Evolutionary conservation across 2,888 invertebrate species (phyloP).

Genomic region (Dicycla oo): DNA sequence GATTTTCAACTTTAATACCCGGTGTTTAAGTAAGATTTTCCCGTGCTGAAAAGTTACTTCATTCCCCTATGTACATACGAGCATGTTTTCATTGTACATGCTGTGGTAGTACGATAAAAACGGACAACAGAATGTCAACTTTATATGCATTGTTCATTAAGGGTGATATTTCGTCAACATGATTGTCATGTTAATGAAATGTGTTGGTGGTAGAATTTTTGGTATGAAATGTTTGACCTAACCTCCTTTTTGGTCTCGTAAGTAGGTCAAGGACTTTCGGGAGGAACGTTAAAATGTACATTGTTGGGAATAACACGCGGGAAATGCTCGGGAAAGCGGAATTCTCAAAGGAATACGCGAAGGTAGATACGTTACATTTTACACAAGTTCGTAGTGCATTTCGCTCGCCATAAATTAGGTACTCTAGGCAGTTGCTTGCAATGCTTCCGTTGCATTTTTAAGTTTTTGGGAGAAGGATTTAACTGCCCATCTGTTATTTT

Average conservation of each 20-base stretch:
- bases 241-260: conserved; percentile 12
- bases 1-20: conserved; percentile 26
- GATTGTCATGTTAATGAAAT: conserved; percentile 18
- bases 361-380: conserved; percentile 11
- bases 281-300: background rate
- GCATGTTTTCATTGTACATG: conserved; percentile 31
- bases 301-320: background rate
- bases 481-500: background rate
- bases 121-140: conserved; percentile 44
- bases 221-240: conserved; percentile 21
- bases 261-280: conserved; percentile 41
- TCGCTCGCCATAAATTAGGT: conserved; percentile 25
- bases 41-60: background rate
- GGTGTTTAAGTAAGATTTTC: conserved; percentile 4
- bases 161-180: conserved; percentile 28
- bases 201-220: conserved; percentile 11
- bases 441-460: conserved; percentile 15
- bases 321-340: background rate
- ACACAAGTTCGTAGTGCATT: conserved; percentile 13
- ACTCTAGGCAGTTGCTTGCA: background rate
- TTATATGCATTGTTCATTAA: conserved; percentile 27
- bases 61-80: conserved; percentile 7
- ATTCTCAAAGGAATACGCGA: background rate
- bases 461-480: background rate
- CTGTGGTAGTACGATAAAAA: conserved; percentile 33